A percentile compares a stretch with the other conserved stretches of the same genome.
phyloP scores from a whole-genome alignment of 37 sponge, comb jelly and placozoan genomes.

The Agelas oroides region DNA sequence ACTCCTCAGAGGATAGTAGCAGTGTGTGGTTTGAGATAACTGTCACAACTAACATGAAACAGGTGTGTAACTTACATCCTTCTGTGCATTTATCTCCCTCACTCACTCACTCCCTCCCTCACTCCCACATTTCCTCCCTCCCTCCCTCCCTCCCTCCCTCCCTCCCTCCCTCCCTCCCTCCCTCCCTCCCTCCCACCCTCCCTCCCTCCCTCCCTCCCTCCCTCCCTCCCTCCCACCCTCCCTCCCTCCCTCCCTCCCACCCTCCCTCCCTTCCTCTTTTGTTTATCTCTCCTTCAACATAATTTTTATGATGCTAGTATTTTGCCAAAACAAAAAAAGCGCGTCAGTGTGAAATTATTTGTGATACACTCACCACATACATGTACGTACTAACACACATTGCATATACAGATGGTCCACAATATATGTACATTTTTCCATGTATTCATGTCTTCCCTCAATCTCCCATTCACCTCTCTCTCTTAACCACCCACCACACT shows the following conservation, averaged over 20 bases:
- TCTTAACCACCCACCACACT: not conserved
- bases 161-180: constrained; percentile 36
- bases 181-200: constrained; percentile 9
- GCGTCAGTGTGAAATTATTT: too few relatives aligned
- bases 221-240: not conserved
- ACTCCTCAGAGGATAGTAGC: not conserved
- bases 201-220: constrained; percentile 25
- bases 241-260: not conserved
- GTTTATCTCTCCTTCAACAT: too few relatives aligned
- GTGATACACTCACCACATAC: too few relatives aligned
- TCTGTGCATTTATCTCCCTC: not conserved
- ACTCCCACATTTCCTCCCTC: constrained; percentile 3
- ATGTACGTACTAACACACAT: too few relatives aligned
- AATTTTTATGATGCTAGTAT: too few relatives aligned
- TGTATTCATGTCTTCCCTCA: too few relatives aligned
- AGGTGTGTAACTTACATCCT: constrained; percentile 5
- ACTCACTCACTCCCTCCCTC: not conserved
- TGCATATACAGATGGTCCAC: too few relatives aligned
- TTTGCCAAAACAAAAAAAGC: too few relatives aligned
- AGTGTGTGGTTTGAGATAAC: constrained; percentile 35
- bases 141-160: constrained; percentile 1
- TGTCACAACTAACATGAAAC: constrained; percentile 58
- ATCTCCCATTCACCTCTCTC: not conserved
- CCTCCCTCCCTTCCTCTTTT: constrained; percentile 1
- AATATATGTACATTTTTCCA: too few relatives aligned